Percentiles rank a stretch among this genome's conserved stretches.
Conservation (phyloP, 2,113 vertebrate species). For the Alosa alosa region DNA sequence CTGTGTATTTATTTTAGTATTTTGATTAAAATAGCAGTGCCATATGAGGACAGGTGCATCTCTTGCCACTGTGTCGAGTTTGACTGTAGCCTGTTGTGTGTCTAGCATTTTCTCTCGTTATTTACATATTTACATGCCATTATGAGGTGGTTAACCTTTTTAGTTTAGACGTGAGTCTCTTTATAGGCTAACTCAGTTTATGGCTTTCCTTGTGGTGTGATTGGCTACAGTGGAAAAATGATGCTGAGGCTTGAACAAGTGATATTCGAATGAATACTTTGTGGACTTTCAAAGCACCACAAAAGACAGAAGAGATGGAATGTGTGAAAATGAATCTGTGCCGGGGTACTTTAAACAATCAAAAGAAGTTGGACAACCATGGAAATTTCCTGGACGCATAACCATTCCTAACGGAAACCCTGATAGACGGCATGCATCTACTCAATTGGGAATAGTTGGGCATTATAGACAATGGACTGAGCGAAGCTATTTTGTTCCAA, state of each 20-base stretch:
- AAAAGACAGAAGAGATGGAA: background rate
- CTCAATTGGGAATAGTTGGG: background rate
- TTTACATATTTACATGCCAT: background rate
- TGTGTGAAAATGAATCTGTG: too few relatives aligned
- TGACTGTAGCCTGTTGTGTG: background rate
- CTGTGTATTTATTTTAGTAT: too few relatives aligned
- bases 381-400: background rate
- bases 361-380: background rate
- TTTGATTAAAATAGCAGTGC: too few relatives aligned
- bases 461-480: slow-evolving; percentile 13
- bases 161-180: background rate
- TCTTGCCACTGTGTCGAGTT: background rate
- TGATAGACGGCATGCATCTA: background rate
- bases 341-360: background rate
- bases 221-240: background rate
- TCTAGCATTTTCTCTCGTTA: background rate
- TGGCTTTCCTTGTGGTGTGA: background rate
- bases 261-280: background rate
- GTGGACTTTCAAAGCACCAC: background rate
- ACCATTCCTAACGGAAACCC: background rate
- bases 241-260: background rate
- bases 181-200: background rate
- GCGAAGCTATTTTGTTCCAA: slow-evolving; percentile 51
- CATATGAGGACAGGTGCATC: background rate
- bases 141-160: background rate